These are phyloP conservation scores for Gyps fulvus DNA, from an alignment of 2,113 vertebrate genomes.

Conservation along the genomic window DNA sequence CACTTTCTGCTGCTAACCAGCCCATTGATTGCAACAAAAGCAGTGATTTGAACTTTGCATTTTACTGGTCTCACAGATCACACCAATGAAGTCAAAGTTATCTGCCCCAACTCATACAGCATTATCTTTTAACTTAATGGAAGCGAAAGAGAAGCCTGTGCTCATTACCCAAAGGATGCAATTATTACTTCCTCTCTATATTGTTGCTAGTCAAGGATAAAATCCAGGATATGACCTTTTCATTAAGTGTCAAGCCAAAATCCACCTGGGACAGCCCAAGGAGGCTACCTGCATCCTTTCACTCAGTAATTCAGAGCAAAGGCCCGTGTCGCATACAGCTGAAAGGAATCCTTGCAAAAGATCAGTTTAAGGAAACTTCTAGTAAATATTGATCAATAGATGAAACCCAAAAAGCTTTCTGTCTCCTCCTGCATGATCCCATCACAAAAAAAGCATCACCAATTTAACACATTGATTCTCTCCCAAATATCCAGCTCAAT, in stretches of 20 bases:
- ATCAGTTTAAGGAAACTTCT: not conserved
- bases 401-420: not conserved
- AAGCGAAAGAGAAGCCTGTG: not conserved
- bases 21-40: not conserved
- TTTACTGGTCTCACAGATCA: not conserved
- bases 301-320: not conserved
- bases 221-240: constrained; percentile 19
- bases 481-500: not conserved
- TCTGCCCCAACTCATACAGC: not conserved
- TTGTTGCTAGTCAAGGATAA: not conserved
- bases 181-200: constrained; percentile 24
- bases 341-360: not conserved
- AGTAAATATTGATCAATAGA: not conserved
- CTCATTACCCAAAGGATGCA: constrained; percentile 3
- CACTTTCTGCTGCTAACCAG: not conserved
- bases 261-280: not conserved
- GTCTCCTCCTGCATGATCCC: not conserved
- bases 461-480: not conserved
- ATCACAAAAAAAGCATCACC: not conserved
- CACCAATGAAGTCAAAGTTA: not conserved
- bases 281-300: not conserved
- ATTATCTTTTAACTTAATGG: not conserved
- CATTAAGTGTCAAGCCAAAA: not conserved
- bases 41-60: not conserved
- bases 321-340: not conserved